A percentile compares a stretch with the other conserved stretches of the same genome.
These are phyloP conservation scores for Cordilura impudica DNA, from an alignment of 2,888 invertebrate species.

Conservation along the genomic window DNA sequence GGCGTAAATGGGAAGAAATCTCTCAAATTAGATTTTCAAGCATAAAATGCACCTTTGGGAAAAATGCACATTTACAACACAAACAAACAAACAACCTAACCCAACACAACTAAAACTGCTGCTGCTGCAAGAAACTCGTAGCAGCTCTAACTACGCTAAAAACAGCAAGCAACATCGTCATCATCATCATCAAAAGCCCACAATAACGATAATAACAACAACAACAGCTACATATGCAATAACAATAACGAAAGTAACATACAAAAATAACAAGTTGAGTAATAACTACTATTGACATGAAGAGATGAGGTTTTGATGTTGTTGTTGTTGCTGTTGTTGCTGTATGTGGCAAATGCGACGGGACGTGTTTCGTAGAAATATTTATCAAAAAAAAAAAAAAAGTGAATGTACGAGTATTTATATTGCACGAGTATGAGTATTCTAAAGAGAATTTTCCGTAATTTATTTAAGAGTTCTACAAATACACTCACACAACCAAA, in stretches of 20 bases:
- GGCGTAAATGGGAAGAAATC: conserved; percentile 66
- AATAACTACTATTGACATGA: conserved; percentile 43
- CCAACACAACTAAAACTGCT: neutral
- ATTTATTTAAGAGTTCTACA: conserved; percentile 48
- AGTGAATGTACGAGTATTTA: neutral
- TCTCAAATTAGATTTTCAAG: conserved; percentile 76
- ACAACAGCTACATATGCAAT: neutral
- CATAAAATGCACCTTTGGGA: conserved; percentile 76
- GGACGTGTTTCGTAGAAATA: neutral
- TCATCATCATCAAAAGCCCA: conserved; percentile 1
- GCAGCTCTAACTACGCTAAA: neutral
- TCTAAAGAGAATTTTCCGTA: conserved; percentile 49
- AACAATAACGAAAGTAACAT: neutral
- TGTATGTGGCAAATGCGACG: neutral
- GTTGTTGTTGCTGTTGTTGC: neutral
- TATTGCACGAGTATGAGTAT: conserved; percentile 35
- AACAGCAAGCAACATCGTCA: neutral
- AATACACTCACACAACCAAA: neutral
- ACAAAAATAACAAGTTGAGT: conserved; percentile 20
- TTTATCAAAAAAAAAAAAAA: neutral
- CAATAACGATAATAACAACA: conserved; percentile 5
- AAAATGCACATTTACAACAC: conserved; percentile 68
- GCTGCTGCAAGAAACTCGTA: conserved; percentile 19
- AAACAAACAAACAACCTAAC: neutral
- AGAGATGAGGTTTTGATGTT: conserved; percentile 26